Evolutionary conservation across 2,797 vertebrate species (phyloP).

Genomic region (Centropyge bicolor): DNA sequence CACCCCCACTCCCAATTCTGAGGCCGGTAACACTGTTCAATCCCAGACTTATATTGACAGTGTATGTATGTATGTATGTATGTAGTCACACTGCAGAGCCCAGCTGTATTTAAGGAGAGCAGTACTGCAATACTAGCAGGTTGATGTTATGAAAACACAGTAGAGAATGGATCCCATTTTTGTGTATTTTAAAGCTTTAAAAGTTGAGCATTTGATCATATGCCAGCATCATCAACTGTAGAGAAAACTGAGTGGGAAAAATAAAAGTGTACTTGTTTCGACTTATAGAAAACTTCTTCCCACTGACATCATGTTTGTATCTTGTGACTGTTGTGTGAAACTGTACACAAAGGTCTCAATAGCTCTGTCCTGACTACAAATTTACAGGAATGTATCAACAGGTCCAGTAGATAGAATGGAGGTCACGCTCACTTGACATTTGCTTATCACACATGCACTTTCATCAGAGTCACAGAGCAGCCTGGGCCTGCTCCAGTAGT

Average conservation of each 20-base stretch:
- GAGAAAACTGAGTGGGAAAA: background rate
- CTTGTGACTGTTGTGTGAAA: background rate
- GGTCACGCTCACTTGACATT: slow-evolving; percentile 36
- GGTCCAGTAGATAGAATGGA: slow-evolving; percentile 24
- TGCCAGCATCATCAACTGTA: background rate
- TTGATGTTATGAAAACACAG: background rate
- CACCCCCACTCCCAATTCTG: no score
- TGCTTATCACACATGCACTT: slow-evolving; percentile 23
- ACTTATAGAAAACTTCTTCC: background rate
- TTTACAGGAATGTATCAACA: slow-evolving; percentile 41
- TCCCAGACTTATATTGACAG: background rate
- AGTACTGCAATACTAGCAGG: background rate
- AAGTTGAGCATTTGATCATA: background rate
- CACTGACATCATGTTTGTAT: background rate
- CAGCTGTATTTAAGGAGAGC: no score
- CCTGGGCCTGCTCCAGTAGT: background rate
- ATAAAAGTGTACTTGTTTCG: background rate
- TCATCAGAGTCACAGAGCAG: slow-evolving; percentile 6
- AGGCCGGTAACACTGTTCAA: background rate
- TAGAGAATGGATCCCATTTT: background rate
- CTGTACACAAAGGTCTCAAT: background rate
- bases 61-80: no score
- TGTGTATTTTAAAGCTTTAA: background rate
- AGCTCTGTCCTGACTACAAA: background rate
- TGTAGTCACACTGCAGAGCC: no score